Evolutionary conservation across 1,140 invertebrate genomes (phyloP), one percentile per base, ranked within the genome.

Genomic region (Psilanteris sp.): DNA sequence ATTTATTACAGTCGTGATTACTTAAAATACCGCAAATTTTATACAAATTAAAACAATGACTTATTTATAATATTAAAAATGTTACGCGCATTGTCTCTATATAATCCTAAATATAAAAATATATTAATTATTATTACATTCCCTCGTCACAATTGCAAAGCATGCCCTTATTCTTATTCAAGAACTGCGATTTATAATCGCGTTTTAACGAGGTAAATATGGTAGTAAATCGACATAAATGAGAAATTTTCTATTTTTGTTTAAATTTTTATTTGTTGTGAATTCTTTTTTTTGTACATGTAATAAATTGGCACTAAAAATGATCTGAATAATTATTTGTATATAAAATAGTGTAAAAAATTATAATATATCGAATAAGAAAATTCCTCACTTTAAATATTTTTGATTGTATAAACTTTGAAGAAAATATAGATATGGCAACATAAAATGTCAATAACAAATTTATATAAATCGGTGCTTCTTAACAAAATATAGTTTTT

Each of bases 381-480:
- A 62, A 62, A 62, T 62, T 46, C 13, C 67, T 54, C 67, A 62
- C 32, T 39, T 11, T 4, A 32, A 39, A 24, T 36, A 37, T 24
- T 34, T 44, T 54, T 59, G 55, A 71, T 26, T 72, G 16, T 59
- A 39, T 5, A 34, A 34, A 13, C 8, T 27, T 54, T 11, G 15
- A 61, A 4, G 52, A 72, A 73, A 77, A 62, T 61, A 77, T 50
- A 37, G 61, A 32, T 77, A 79, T 79, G 78, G 78, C 78, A 79
- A 79, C 78, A 34, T 70, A 50, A 71, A 68, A 73, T 73, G 62
- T 79, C 41, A 46, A 22, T 55, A 34, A 76, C 57, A 37, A 64
- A 59, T 48, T 39, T 57, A 37, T 22, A 7, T 43, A 24, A 52
- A 39, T n/a, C 18, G 16, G 44, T 64, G 57, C 46, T 32, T 68